Evolutionary conservation across 2,797 vertebrate genomes (phyloP).

Genomic region (Enteromius trimaculatus): DNA sequence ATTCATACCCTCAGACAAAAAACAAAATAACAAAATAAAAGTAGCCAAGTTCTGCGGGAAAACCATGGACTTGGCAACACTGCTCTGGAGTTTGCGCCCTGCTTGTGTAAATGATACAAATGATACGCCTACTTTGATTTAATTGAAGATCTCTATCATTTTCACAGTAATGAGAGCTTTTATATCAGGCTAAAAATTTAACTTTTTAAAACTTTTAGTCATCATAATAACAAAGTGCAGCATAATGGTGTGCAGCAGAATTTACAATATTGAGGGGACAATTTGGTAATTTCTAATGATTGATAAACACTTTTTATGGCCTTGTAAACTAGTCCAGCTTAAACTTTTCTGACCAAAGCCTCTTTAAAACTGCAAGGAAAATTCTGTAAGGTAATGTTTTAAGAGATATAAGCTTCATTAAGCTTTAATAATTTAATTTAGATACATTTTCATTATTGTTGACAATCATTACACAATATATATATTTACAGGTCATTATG

Average conservation of each 20-base stretch:
- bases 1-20: not conserved
- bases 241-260: not conserved
- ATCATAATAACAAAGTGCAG: not conserved
- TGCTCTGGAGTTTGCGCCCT: not conserved
- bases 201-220: not conserved
- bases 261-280: not conserved
- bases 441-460: conserved; percentile 85
- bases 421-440: conserved; percentile 87
- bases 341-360: not conserved
- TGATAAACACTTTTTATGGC: not conserved
- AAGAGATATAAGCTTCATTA: conserved; percentile 78
- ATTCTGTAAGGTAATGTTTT: conserved; percentile 67
- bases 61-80: not conserved
- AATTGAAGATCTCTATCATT: not conserved
- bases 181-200: not conserved
- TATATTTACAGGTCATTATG: conserved; percentile 85
- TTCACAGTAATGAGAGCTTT: not conserved
- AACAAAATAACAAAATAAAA: not conserved
- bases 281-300: not conserved
- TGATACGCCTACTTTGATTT: not conserved
- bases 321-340: not conserved
- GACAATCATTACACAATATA: conserved; percentile 85
- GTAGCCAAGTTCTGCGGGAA: not conserved
- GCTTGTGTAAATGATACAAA: not conserved
- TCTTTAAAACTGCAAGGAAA: conserved; percentile 27